phyloP scores from a whole-genome alignment of 2,113 vertebrate genomes.

The Riparia riparia region DNA sequence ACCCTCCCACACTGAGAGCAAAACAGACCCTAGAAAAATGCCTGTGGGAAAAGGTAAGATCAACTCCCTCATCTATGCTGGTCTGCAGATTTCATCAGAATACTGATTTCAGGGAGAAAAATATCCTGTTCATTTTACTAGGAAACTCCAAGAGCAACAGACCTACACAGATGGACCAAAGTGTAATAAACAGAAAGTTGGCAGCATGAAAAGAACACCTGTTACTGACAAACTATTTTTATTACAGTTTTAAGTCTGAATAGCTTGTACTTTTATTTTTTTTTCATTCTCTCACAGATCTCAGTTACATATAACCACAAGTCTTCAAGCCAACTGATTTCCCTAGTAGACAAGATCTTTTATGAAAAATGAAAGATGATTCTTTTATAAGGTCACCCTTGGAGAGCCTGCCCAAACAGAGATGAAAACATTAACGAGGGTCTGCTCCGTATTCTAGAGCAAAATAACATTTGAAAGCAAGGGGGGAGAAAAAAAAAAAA shows the following conservation, averaged over 20 bases:
- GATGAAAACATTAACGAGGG: constrained; percentile 5
- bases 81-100: background rate
- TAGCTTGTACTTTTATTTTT: background rate
- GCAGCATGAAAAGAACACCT: background rate
- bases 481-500: background rate
- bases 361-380: background rate
- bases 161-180: background rate
- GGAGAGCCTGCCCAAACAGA: background rate
- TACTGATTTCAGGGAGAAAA: background rate
- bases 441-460: background rate
- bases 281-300: background rate
- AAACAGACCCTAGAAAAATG: background rate
- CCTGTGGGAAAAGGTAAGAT: background rate
- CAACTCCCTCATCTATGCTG: background rate
- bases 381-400: constrained; percentile 13
- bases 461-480: background rate
- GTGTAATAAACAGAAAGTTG: background rate
- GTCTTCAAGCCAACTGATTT: background rate
- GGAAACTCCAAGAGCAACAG: background rate
- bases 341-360: background rate
- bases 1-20: background rate
- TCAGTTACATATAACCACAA: background rate
- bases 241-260: background rate
- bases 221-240: background rate
- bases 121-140: background rate